Percentiles rank a stretch among this genome's conserved stretches.
Conservation (phyloP, 2,888 invertebrate species). For the Congeria kusceri region DNA sequence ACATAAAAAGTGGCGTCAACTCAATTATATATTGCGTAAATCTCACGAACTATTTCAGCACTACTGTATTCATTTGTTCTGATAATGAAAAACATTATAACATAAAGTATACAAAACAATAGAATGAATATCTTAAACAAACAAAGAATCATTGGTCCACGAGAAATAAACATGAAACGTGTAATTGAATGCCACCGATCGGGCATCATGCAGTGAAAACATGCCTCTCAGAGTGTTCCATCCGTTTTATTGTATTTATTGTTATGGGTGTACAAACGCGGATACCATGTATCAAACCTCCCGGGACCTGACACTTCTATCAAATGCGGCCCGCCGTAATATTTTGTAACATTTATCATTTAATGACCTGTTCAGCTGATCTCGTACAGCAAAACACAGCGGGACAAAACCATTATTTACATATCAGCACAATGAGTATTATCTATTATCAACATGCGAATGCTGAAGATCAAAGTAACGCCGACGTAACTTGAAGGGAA, state of each 20-base stretch:
- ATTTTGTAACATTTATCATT: conserved; percentile 32
- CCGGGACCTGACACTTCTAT: conserved; percentile 16
- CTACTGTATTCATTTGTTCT: too few relatives aligned
- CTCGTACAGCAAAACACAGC: conserved; percentile 15
- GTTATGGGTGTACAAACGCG: not conserved
- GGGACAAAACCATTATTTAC: conserved; percentile 18
- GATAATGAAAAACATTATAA: too few relatives aligned
- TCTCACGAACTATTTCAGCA: too few relatives aligned
- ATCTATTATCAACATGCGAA: conserved; percentile 9
- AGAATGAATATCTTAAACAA: not conserved
- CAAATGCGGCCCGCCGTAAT: conserved; percentile 20
- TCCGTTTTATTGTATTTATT: not conserved
- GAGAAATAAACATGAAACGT: not conserved
- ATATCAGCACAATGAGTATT: conserved; percentile 1
- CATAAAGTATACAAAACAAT: too few relatives aligned
- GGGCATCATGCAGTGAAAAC: not conserved
- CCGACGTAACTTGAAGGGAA: conserved; percentile 28
- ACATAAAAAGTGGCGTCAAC: too few relatives aligned
- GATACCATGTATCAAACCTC: conserved; percentile 21
- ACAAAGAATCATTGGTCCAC: not conserved
- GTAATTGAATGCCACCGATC: not conserved
- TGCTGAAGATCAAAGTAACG: conserved; percentile 7
- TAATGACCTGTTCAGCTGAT: conserved; percentile 15
- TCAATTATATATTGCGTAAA: too few relatives aligned
- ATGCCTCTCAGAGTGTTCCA: not conserved